These are phyloP conservation scores for Geotrupes spiniger DNA, from an alignment of 2,888 invertebrate species.

Conservation along the genomic window DNA sequence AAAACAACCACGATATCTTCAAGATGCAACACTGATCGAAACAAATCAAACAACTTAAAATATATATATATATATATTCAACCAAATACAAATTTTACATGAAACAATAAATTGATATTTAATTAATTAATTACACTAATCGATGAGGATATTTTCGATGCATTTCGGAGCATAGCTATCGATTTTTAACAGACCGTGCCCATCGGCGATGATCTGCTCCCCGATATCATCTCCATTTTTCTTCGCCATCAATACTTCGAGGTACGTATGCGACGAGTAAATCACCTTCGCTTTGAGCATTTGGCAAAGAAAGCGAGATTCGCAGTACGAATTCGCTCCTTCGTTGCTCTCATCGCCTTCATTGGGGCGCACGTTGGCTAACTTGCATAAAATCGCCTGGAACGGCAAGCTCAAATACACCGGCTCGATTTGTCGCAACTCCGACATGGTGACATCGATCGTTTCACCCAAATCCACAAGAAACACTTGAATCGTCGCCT, in stretches of 20 bases:
- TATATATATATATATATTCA: no score
- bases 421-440: slow-evolving; percentile 8
- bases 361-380: slow-evolving; percentile 13
- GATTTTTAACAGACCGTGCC: background rate
- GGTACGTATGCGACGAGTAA: background rate
- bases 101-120: background rate
- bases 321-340: slow-evolving; percentile 6
- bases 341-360: background rate
- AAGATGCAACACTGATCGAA: no score
- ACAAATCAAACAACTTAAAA: no score
- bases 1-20: no score
- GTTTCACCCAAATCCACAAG: slow-evolving; percentile 18
- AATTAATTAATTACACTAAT: background rate
- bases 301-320: slow-evolving; percentile 13
- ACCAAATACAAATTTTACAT: no score
- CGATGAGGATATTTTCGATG: slow-evolving; percentile 8
- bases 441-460: slow-evolving; percentile 5
- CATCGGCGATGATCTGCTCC: slow-evolving; percentile 14
- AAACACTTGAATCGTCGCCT: slow-evolving; percentile 12
- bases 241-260: slow-evolving; percentile 11
- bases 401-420: slow-evolving; percentile 15
- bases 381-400: slow-evolving; percentile 10
- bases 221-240: slow-evolving; percentile 10
- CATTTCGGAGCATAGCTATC: slow-evolving; percentile 4
- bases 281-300: slow-evolving; percentile 11